phyloP scores from a whole-genome alignment of 2,797 vertebrate species.

The Crenichthys baileyi region DNA sequence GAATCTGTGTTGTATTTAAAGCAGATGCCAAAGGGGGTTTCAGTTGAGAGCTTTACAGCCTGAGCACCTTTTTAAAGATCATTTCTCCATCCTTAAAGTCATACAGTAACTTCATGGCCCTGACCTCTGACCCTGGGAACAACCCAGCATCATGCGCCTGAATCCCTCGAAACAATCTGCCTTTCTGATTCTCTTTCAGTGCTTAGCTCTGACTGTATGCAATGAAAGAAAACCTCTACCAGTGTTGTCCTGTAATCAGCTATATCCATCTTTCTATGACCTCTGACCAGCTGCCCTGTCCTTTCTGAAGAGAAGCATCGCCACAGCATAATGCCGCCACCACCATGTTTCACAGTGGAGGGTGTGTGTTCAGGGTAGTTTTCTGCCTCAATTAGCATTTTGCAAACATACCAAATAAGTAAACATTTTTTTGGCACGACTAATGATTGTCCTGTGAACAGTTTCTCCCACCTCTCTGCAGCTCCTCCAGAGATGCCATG shows the following conservation, averaged over 20 bases:
- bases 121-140: slow-evolving; percentile 26
- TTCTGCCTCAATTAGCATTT: not conserved
- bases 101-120: slow-evolving; percentile 1
- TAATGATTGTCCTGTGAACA: too few relatives aligned
- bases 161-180: slow-evolving; percentile 6
- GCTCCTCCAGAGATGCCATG: too few relatives aligned
- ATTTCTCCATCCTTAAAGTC: not conserved
- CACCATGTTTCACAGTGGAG: not conserved
- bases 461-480: too few relatives aligned
- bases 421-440: too few relatives aligned
- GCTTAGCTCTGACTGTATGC: not conserved
- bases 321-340: not conserved
- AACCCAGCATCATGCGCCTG: not conserved
- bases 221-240: not conserved
- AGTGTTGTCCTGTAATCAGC: slow-evolving; percentile 6
- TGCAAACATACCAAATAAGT: not conserved
- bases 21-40: not conserved
- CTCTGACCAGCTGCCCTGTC: too few relatives aligned
- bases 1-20: slow-evolving; percentile 1
- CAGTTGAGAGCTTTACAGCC: not conserved
- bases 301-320: not conserved
- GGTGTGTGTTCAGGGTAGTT: not conserved
- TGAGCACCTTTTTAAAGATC: not conserved
- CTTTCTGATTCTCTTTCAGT: too few relatives aligned
- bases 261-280: not conserved